These are phyloP conservation scores for Euphonia xanthogaster DNA, from an alignment of 2,797 vertebrate genomes.

Conservation along the genomic window DNA sequence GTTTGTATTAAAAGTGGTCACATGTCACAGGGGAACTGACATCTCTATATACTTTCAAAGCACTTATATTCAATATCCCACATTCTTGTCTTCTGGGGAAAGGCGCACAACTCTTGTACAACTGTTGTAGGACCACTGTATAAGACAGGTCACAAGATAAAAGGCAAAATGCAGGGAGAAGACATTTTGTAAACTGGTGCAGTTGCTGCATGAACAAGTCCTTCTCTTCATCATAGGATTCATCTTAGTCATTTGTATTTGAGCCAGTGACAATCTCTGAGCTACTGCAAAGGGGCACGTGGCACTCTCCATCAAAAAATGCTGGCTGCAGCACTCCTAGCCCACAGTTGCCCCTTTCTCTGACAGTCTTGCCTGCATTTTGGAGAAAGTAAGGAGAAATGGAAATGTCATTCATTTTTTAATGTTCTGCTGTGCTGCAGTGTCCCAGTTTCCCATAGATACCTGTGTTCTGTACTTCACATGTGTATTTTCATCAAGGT, in stretches of 20 bases:
- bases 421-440: not conserved
- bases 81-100: not conserved
- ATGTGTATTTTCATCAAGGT: not conserved
- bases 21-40: not conserved
- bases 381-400: not conserved
- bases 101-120: not conserved
- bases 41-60: not conserved
- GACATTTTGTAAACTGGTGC: not conserved
- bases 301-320: not conserved
- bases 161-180: not conserved
- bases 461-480: not conserved
- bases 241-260: not conserved
- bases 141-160: not conserved
- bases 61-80: not conserved
- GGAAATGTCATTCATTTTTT: not conserved
- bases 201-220: not conserved
- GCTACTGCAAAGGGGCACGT: not conserved
- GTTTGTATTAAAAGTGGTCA: not conserved
- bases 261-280: not conserved
- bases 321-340: not conserved
- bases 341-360: not conserved
- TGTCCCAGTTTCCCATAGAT: not conserved
- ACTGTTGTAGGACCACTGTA: accelerated
- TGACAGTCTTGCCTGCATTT: not conserved
- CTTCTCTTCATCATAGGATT: not conserved